Evolutionary conservation across 2,888 invertebrate genomes (phyloP).

Genomic region (Globia sparganii): DNA sequence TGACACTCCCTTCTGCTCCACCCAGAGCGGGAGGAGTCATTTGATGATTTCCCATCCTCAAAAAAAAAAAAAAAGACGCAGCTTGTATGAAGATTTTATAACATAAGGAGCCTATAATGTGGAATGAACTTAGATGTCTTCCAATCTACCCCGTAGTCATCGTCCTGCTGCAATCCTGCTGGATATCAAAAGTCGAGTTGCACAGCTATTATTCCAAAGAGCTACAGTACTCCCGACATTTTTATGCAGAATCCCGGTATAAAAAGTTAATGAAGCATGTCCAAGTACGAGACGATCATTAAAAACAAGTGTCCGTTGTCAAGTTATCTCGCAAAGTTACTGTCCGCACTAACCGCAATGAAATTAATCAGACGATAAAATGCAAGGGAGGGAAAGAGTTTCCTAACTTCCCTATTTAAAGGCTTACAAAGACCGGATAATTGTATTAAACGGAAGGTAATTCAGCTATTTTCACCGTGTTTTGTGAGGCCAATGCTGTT

Average conservation of each 20-base stretch:
- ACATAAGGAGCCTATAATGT: background rate
- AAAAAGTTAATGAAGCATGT: conserved; percentile 61
- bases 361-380: conserved; percentile 64
- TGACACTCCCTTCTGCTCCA: no score
- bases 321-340: conserved; percentile 61
- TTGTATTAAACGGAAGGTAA: conserved; percentile 59
- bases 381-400: conserved; percentile 54
- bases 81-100: background rate
- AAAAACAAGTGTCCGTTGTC: conserved; percentile 63
- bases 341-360: conserved; percentile 62
- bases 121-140: background rate
- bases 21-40: no score
- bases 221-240: conserved; percentile 17
- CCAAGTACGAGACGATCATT: conserved; percentile 56
- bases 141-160: background rate
- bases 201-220: conserved; percentile 7
- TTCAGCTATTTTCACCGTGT: conserved; percentile 41
- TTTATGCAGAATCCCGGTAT: conserved; percentile 30
- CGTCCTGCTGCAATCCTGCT: background rate
- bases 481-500: conserved; percentile 25
- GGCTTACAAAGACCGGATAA: conserved; percentile 55
- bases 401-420: conserved; percentile 55
- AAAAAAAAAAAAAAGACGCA: no score
- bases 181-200: background rate
- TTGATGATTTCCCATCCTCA: no score